Base-by-base conservation (phyloP, 2,888 invertebrate species). In the Seira musarum region DNA sequence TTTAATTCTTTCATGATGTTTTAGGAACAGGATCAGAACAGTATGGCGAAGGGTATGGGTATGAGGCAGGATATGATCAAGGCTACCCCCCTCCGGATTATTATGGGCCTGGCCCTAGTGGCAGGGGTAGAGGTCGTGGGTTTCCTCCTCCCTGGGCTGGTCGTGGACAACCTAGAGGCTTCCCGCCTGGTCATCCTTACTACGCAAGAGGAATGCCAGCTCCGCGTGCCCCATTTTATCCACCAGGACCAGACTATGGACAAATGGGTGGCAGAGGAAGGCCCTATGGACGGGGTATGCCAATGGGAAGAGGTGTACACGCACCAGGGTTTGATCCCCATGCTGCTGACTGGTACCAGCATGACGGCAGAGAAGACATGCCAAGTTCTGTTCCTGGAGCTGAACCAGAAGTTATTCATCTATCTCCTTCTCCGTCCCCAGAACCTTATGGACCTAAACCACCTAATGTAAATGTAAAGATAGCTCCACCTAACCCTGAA, bases 401-500 rank as follows among this genome's bases (percentile, higher is more conserved):
- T 3, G 25, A 57, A 24, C 78, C 73, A 13, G 65, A 72, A 40
- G 22, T 73, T n/a, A 19, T 78, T 10, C 63, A 67, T 53, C 60
- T 76, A 15, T 63, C 82, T 15, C n/a, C n/a, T n/a, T n/a, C n/a
- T n/a, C 76, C 78, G 0, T 63, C 75, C 8, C 75, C 71, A 6
- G 75, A 75, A n/a, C 40, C 63, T 10, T 17, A 17, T n/a, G 19
- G 0, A 5, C 30, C 15, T 22, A n/a, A n/a, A n/a, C n/a, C n/a
- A n/a, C n/a, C n/a, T n/a, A n/a, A n/a, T n/a, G 71, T 30, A 15
- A 21, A 19, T 3, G 53, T 72, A 30, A 73, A 65, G 49, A 76
- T 82, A 24, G 82, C 79, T 40, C 80, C 82, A n/a, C 79, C 79
- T 21, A 80, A 80, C 21, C 70, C 71, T 0, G 82, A 76, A 13